Conservation (phyloP, 2,113 vertebrate species). For the Vicugna pacos region DNA sequence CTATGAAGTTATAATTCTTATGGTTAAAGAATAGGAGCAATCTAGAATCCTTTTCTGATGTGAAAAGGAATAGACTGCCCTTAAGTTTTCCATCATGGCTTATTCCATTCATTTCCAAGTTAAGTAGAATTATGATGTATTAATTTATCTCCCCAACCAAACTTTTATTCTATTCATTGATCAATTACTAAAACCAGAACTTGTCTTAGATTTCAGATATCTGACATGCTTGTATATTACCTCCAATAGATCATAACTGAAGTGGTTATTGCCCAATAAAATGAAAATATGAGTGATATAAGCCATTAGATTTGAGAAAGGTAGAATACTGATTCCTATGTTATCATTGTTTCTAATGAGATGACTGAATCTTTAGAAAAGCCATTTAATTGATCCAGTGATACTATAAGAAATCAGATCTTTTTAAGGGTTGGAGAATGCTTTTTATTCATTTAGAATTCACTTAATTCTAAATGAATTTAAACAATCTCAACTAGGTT, state of each 20-base stretch:
- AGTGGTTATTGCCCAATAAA: constrained; percentile 30
- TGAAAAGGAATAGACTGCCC: not conserved
- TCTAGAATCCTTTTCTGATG: not conserved
- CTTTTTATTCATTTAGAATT: not conserved
- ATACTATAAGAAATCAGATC: not conserved
- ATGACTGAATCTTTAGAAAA: constrained; percentile 58
- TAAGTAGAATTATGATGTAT: constrained; percentile 11
- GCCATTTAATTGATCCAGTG: not conserved
- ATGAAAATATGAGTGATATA: constrained; percentile 35
- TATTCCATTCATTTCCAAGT: constrained; percentile 20
- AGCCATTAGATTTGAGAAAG: constrained; percentile 37
- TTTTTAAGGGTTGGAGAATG: constrained; percentile 21
- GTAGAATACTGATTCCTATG: constrained; percentile 30
- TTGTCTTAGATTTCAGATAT: constrained; percentile 50
- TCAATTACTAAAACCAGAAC: constrained; percentile 53
- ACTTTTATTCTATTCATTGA: constrained; percentile 27
- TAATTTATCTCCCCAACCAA: constrained; percentile 24
- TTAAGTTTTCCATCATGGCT: constrained; percentile 14
- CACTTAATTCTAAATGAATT: not conserved
- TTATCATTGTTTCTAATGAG: constrained; percentile 15
- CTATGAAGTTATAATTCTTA: constrained; percentile 18
- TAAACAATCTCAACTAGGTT: constrained; percentile 17
- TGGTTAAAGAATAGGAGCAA: not conserved
- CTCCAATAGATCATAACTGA: constrained; percentile 36
- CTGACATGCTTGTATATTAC: constrained; percentile 11